Evolutionary conservation across 2,888 invertebrate genomes (phyloP).

Genomic region (Hirtodrosophila alboralis): DNA sequence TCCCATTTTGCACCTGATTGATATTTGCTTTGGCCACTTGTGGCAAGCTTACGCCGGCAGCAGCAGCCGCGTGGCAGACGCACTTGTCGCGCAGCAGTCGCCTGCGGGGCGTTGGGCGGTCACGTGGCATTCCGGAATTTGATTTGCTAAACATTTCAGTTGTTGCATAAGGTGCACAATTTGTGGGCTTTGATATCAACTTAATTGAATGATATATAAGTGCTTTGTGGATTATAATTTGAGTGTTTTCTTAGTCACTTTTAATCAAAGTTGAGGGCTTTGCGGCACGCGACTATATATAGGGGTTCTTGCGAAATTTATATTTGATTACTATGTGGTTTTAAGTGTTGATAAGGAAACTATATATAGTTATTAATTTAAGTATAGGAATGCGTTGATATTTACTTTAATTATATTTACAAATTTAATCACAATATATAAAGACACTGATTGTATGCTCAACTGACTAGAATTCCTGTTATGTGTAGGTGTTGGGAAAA

Average conservation of each 20-base stretch:
- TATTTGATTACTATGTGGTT: slow-evolving; percentile 23
- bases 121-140: slow-evolving; percentile 51
- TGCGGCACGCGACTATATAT: slow-evolving; percentile 34
- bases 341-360: background rate
- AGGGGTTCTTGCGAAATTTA: slow-evolving; percentile 14
- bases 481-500: slow-evolving; percentile 24
- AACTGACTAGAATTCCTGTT: slow-evolving; percentile 22
- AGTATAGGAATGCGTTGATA: background rate
- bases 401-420: too few species aligned
- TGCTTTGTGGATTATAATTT: slow-evolving; percentile 50
- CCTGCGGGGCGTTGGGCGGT: slow-evolving; percentile 56
- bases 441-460: slow-evolving; percentile 1
- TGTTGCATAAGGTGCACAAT: slow-evolving; percentile 28
- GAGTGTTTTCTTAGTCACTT: slow-evolving; percentile 37
- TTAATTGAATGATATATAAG: slow-evolving; percentile 52
- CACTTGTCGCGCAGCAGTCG: slow-evolving; percentile 37
- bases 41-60: slow-evolving; percentile 31
- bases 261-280: slow-evolving; percentile 13
- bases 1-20: slow-evolving; percentile 49
- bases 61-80: slow-evolving; percentile 39
- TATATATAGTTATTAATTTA: background rate
- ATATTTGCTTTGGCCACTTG: slow-evolving; percentile 35
- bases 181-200: slow-evolving; percentile 35
- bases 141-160: slow-evolving; percentile 26
- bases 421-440: too few species aligned